Percentiles rank a stretch among this genome's conserved stretches.
Evolutionary conservation across 2,113 vertebrate species (phyloP).

Genomic region (Connochaetes taurinus): DNA sequence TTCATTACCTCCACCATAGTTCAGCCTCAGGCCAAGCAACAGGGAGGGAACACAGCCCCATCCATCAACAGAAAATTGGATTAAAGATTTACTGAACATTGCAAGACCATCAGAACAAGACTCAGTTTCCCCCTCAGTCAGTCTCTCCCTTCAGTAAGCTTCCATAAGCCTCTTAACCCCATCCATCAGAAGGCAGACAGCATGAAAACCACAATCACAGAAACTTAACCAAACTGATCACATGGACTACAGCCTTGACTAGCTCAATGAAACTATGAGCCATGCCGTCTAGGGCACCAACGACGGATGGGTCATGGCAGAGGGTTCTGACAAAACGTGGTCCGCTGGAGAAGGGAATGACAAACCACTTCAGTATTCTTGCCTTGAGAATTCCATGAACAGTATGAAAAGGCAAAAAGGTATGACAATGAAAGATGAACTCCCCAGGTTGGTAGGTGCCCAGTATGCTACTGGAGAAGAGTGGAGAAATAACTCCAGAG

Average conservation of each 20-base stretch:
- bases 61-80: background rate
- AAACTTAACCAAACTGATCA: background rate
- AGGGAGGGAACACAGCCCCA: background rate
- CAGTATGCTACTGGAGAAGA: background rate
- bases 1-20: background rate
- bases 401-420: background rate
- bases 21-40: background rate
- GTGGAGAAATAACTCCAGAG: background rate
- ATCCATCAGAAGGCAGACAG: background rate
- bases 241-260: background rate
- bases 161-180: background rate
- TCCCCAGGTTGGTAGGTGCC: background rate
- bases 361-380: background rate
- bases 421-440: background rate
- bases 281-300: background rate
- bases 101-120: background rate
- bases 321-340: background rate
- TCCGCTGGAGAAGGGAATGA: background rate
- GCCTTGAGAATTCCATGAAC: background rate
- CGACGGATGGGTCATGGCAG: background rate
- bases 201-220: background rate
- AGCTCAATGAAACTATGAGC: background rate
- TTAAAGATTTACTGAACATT: background rate
- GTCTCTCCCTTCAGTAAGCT: background rate
- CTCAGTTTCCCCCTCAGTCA: background rate